These are phyloP conservation scores for Apantesis nais DNA, from an alignment of 2,888 invertebrate genomes.

Conservation along the genomic window DNA sequence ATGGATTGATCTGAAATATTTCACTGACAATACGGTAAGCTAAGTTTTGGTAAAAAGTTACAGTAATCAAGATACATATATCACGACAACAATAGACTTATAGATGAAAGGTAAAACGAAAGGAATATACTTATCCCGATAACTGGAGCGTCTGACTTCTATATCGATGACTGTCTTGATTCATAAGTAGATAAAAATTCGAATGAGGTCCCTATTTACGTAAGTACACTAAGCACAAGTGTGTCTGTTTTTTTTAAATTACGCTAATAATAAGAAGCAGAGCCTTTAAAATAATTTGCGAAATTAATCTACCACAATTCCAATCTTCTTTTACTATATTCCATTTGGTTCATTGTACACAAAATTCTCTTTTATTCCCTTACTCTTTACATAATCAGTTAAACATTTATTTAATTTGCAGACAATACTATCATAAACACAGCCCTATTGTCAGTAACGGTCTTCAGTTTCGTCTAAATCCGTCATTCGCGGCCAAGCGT, in stretches of 20 bases:
- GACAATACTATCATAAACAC: slow-evolving; percentile 8
- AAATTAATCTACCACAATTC: not conserved
- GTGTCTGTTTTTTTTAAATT: too few species aligned
- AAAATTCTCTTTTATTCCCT: not conserved
- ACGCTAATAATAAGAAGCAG: too few species aligned
- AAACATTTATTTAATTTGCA: not conserved
- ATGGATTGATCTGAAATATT: too few species aligned
- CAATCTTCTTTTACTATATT: not conserved
- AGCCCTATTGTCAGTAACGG: slow-evolving; percentile 31
- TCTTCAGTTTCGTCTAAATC: slow-evolving; percentile 60
- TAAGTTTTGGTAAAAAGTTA: too few species aligned
- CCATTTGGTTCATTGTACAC: not conserved
- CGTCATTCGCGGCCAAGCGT: slow-evolving; percentile 69
- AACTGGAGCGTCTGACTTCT: too few species aligned
- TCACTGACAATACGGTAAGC: not conserved
- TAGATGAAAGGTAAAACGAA: not conserved
- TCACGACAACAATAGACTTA: not conserved
- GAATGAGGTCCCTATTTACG: too few species aligned
- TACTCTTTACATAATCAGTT: not conserved
- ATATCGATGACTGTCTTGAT: too few species aligned
- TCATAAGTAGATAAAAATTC: too few species aligned
- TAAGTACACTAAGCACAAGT: too few species aligned
- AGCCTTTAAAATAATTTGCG: not conserved
- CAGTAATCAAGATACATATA: not conserved
- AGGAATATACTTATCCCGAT: not conserved